phyloP scores from a whole-genome alignment of 2,888 invertebrate species.

The Drosophila subsilvestris region DNA sequence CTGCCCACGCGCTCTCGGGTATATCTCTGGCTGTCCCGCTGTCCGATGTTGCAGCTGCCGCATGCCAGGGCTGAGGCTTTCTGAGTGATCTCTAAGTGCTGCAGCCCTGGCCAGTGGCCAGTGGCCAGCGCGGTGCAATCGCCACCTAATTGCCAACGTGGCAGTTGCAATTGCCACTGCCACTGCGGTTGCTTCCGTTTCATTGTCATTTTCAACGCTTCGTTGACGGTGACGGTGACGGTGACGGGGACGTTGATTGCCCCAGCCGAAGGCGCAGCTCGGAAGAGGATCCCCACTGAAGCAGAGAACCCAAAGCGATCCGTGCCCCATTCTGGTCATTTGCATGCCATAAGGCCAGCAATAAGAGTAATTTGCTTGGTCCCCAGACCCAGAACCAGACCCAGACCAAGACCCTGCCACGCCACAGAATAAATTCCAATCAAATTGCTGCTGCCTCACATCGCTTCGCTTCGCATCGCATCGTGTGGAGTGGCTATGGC shows the following conservation, averaged over 20 bases:
- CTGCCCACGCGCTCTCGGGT: constrained; percentile 1
- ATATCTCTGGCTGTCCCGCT: not conserved
- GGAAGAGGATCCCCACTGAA: not conserved
- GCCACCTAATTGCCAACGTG: constrained; percentile 14
- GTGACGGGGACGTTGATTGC: constrained; percentile 72
- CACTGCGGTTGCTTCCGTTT: constrained; percentile 69
- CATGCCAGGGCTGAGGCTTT: not conserved
- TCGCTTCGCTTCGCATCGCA: constrained; percentile 1
- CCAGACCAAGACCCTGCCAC: constrained; percentile 14
- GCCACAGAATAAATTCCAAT: constrained; percentile 74
- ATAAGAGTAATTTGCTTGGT: constrained; percentile 65
- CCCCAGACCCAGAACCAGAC: not conserved
- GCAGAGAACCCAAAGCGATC: constrained; percentile 3
- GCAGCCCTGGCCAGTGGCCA: too few relatives aligned
- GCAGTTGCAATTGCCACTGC: constrained; percentile 27
- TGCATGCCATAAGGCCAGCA: constrained; percentile 65
- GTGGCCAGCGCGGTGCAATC: not conserved
- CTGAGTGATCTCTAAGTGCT: not conserved
- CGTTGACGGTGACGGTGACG: constrained; percentile 56
- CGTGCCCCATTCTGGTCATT: constrained; percentile 49
- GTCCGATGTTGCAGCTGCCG: constrained; percentile 5
- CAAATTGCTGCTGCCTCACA: constrained; percentile 57
- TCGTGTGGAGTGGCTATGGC: constrained; percentile 18
- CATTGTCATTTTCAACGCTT: constrained; percentile 77
- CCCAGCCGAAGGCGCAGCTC: constrained; percentile 46